Evolutionary conservation across 2,888 invertebrate genomes (phyloP).

Genomic region (Melangyna quadrimaculata): DNA sequence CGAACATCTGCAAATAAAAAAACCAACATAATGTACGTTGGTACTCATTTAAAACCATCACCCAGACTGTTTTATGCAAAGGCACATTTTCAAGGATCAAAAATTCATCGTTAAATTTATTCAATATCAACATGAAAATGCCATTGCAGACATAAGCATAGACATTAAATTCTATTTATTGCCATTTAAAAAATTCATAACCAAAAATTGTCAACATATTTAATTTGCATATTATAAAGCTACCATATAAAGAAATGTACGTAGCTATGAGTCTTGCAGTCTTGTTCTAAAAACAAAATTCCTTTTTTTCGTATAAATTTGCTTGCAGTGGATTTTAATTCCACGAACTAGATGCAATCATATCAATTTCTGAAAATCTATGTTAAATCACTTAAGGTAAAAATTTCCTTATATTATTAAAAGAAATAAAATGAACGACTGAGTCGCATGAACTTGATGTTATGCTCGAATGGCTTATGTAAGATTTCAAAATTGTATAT

Average conservation of each 20-base stretch:
- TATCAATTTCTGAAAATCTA: neutral
- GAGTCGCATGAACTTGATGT: no score
- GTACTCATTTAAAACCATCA: neutral
- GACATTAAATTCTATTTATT: neutral
- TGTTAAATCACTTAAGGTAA: no score
- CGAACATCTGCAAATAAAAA: neutral
- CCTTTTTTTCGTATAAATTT: neutral
- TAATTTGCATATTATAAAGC: neutral
- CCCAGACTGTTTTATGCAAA: neutral
- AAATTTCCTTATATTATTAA: no score
- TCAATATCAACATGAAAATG: neutral
- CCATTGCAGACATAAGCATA: neutral
- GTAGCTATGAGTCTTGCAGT: neutral
- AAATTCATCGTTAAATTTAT: neutral
- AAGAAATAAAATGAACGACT: no score
- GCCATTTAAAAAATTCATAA: neutral
- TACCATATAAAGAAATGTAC: neutral
- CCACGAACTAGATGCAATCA: no score
- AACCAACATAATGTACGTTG: no score
- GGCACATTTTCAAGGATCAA: neutral
- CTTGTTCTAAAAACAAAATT: neutral
- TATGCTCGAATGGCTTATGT: no score
- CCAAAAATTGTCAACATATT: neutral
- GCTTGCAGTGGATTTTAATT: neutral
- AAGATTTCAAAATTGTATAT: no score